Evolutionary conservation across 1,140 invertebrate genomes (phyloP), one percentile per base, ranked within the genome.

Genomic region (Diabrotica undecimpunctata): DNA sequence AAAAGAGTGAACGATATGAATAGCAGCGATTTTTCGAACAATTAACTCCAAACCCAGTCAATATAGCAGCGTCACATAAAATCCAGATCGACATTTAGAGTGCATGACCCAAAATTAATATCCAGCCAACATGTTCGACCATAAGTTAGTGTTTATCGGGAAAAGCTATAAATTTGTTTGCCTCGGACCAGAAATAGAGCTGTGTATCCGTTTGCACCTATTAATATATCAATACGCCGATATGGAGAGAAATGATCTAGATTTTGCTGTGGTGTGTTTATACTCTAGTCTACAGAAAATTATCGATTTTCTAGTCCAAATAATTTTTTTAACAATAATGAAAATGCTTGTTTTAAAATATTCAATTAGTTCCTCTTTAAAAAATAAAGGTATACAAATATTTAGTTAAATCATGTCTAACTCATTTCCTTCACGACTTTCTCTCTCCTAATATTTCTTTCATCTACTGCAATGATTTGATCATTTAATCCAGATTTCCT

Each of bases 221-320:
- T 46, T 46, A 46, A 46, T 46, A 46, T 46, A 46, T 46, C 41
- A 46, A 46, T 46, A 46, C n/a, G n/a, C n/a, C 41, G 41, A 46
- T 46, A 6, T 46, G n/a, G 41, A n/a, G 41, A 46, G 41, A 46
- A 46, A 46, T 25, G 25, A 25, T 25, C 25, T 25, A 25, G 25
- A 25, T 25, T 25, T 25, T 25, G 25, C 25, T 25, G 25, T 25
- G 25, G 25, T 25, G 25, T 25, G 25, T 25, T 25, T 25, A 25
- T 25, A 25, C 25, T 25, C 25, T 25, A 25, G 25, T 25, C 25
- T 25, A 25, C 4, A 25, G 25, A 25, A 25, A 25, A 25, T 25
- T 25, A 25, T 25, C 25, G 25, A 25, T 25, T 25, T 25, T 25
- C 25, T 25, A 25, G 25, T 25, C 1, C 25, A 25, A 25, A 25